These are phyloP conservation scores for Venturia canescens DNA, from an alignment of 1,140 invertebrate genomes.

Conservation along the genomic window DNA sequence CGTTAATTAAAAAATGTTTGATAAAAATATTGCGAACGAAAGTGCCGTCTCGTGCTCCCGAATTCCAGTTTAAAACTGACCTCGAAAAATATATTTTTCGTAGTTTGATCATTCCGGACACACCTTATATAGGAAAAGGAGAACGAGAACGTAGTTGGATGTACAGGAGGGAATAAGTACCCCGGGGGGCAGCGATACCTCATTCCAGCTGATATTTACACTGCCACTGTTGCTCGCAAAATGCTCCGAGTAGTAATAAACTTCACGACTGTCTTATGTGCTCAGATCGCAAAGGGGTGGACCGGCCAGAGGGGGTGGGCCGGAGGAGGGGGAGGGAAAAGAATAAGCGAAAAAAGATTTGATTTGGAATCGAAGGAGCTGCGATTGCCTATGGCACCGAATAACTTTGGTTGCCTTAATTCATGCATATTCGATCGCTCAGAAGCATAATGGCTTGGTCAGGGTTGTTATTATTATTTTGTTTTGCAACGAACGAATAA, in stretches of 20 bases:
- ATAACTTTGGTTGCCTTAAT: slow-evolving; percentile 18
- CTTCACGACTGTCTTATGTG: slow-evolving; percentile 21
- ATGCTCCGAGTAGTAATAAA: slow-evolving; percentile 40
- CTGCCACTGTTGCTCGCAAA: slow-evolving; percentile 43
- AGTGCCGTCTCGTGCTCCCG: no score
- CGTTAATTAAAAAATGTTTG: no score
- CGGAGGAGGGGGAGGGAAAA: background rate
- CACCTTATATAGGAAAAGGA: background rate
- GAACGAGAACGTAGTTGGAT: slow-evolving; percentile 17
- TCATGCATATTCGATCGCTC: slow-evolving; percentile 2
- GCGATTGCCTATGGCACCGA: slow-evolving; percentile 16
- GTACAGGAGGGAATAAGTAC: slow-evolving; percentile 38
- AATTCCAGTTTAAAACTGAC: no score
- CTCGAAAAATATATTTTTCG: no score
- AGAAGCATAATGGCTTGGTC: background rate
- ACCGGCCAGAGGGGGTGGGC: background rate
- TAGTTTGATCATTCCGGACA: no score
- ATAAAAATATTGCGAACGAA: no score
- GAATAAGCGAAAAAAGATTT: slow-evolving; percentile 24
- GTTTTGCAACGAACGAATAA: background rate
- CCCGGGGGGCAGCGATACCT: slow-evolving; percentile 35
- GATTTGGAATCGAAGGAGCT: slow-evolving; percentile 11
- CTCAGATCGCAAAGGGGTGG: slow-evolving; percentile 1
- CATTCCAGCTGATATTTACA: slow-evolving; percentile 41
- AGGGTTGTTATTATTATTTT: background rate